Base-by-base conservation (phyloP, 2,113 vertebrate genomes). In the Genyomyrus donnyi region DNA sequence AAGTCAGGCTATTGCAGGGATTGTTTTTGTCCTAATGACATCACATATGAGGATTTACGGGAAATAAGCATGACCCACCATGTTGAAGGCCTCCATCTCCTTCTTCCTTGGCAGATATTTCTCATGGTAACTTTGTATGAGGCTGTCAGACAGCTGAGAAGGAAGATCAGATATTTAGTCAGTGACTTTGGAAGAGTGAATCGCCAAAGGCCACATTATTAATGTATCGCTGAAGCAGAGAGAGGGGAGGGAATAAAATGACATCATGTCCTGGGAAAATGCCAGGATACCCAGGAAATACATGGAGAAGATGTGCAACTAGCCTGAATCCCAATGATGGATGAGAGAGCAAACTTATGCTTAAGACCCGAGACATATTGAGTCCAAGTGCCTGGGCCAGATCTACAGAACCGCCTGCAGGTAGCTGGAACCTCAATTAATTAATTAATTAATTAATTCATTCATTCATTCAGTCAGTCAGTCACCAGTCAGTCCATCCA, bases 71-170 rank as follows among this genome's bases (percentile, higher is more conserved):
- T 46, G 31, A 46, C 90, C 39, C 24, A 88, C 90, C 80, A 86
- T 90, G 45, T 88, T 53, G 58, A 90, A 85, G 24, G 90, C 39
- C 85, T 90, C 74, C 85, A 39, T 83, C 83, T 80, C 89, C 84
- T 21, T 53, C 35, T 11, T 31, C 87, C 88, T 74, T 83, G 53
- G 89, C 15, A 70, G 58, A 10, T 84, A 90, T 48, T 56, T 85
- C 0, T 88, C 87, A 39, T 85, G 87, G 87, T 83, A 66, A n/a
- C 35, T 89, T 89, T 77, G 9, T 31, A 90, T 83, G 17, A 89
- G 27, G 31, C 87, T 89, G 90, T 91, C 88, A 89, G 70, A 58
- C 19, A 90, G 56, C 90, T 89, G 91, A 24, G 48, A 90, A 74
- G 10, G 31, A 89, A 48, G 45, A 74, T 49, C 77, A 58, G n/a